A percentile compares a stretch with the other conserved stretches of the same genome.
phyloP scores from a whole-genome alignment of 2,888 invertebrate genomes.

The Amiota mariae region DNA sequence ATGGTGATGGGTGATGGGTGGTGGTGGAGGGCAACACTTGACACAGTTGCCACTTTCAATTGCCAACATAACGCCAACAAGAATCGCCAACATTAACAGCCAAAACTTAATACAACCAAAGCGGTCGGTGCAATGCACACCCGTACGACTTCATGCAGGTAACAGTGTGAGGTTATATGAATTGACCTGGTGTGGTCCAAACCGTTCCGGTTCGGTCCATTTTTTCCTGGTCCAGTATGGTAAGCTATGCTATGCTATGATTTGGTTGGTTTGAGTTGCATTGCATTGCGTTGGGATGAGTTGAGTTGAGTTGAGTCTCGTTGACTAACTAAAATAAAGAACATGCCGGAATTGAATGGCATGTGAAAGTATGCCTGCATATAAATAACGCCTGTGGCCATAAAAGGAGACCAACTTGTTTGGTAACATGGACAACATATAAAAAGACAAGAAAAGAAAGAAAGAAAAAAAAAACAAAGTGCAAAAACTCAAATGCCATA shows the following conservation, averaged over 20 bases:
- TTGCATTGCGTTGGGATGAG: background rate
- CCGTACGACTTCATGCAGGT: background rate
- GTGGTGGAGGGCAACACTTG: conserved; percentile 65
- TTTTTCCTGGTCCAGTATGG: background rate
- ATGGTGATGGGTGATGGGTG: too few species aligned
- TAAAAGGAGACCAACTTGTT: conserved; percentile 70
- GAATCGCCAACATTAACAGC: too few species aligned
- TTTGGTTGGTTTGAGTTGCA: background rate
- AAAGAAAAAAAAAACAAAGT: conserved; percentile 11
- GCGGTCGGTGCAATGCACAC: conserved; percentile 2
- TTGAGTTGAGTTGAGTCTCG: background rate
- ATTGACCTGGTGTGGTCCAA: background rate
- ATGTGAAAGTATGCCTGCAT: conserved; percentile 56
- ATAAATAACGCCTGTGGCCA: conserved; percentile 73
- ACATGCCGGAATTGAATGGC: conserved; percentile 21
- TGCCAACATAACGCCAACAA: conserved; percentile 60
- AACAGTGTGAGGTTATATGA: background rate
- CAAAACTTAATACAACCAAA: background rate
- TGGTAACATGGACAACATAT: conserved; percentile 65
- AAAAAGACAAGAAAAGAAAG: conserved; percentile 52
- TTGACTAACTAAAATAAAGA: conserved; percentile 9
- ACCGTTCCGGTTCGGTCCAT: background rate
- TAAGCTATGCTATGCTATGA: too few species aligned
- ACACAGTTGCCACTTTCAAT: conserved; percentile 70
- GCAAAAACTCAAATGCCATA: conserved; percentile 22